These are phyloP conservation scores for Scolanthus callimorphus DNA, from an alignment of 92 coral and sea anemone species.

Conservation along the genomic window DNA sequence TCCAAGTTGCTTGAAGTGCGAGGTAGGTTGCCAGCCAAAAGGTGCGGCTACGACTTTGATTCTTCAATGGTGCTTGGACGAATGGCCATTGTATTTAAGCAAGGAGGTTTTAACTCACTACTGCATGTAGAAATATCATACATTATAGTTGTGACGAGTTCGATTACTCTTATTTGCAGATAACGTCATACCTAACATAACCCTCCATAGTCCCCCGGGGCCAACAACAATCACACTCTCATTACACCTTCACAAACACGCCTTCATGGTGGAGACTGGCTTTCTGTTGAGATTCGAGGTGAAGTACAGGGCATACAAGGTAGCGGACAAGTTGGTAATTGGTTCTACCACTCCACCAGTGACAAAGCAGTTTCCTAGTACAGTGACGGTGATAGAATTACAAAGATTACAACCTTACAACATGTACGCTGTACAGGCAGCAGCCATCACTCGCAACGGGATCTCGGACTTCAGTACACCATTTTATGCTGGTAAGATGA, in stretches of 20 bases:
- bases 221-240: too few species aligned
- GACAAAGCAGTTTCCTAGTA: not conserved
- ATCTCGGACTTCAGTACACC: slow-evolving; percentile 21
- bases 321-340: not conserved
- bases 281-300: not conserved
- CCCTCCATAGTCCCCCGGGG: too few species aligned
- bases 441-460: slow-evolving; percentile 16
- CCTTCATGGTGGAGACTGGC: not conserved
- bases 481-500: slow-evolving; percentile 39
- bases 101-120: too few species aligned
- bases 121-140: too few species aligned
- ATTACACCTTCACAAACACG: not conserved
- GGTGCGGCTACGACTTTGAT: too few species aligned
- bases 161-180: too few species aligned
- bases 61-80: too few species aligned
- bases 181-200: too few species aligned
- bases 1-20: too few species aligned
- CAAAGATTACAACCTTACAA: slow-evolving; percentile 16
- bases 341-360: not conserved
- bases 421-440: slow-evolving; percentile 32
- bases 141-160: too few species aligned
- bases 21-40: too few species aligned
- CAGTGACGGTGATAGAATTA: not conserved
- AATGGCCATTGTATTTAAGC: too few species aligned
- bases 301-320: not conserved